Percentiles rank a stretch among this genome's conserved stretches.
Conservation (phyloP, 2,113 vertebrate species). For the Oenanthe oenanthe region DNA sequence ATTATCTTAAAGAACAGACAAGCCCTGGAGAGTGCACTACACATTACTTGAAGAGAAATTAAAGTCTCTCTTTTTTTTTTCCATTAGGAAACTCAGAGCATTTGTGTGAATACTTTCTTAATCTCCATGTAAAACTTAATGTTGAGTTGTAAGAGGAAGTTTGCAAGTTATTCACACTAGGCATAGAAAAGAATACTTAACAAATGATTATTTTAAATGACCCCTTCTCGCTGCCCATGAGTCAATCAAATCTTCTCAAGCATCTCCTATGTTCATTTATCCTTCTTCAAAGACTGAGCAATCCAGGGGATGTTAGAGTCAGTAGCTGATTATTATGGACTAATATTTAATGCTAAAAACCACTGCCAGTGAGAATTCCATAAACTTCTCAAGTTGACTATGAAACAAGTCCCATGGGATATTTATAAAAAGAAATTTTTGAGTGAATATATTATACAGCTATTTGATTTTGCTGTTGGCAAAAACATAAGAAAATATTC, state of each 20-base stretch:
- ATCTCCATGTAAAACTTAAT: neutral
- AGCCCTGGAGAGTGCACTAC: accelerated
- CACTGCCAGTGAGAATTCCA: neutral
- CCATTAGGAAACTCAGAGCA: neutral
- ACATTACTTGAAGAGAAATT: neutral
- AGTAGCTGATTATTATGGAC: neutral
- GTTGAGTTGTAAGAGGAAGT: neutral
- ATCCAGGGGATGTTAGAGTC: neutral
- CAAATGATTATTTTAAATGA: neutral
- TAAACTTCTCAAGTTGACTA: neutral
- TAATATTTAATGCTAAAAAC: neutral
- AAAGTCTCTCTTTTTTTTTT: neutral
- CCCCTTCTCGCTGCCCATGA: neutral
- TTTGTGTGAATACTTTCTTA: neutral
- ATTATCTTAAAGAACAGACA: neutral
- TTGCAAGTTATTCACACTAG: neutral
- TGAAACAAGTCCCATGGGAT: neutral
- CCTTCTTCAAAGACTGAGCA: neutral
- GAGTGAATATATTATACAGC: neutral
- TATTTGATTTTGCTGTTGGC: neutral
- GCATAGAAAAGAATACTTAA: neutral
- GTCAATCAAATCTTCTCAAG: neutral
- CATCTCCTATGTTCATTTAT: neutral
- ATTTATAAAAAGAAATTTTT: neutral
- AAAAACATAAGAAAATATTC: neutral